Base-by-base conservation (phyloP, 2,888 invertebrate genomes). In the Caenorhabditis sp. region DNA sequence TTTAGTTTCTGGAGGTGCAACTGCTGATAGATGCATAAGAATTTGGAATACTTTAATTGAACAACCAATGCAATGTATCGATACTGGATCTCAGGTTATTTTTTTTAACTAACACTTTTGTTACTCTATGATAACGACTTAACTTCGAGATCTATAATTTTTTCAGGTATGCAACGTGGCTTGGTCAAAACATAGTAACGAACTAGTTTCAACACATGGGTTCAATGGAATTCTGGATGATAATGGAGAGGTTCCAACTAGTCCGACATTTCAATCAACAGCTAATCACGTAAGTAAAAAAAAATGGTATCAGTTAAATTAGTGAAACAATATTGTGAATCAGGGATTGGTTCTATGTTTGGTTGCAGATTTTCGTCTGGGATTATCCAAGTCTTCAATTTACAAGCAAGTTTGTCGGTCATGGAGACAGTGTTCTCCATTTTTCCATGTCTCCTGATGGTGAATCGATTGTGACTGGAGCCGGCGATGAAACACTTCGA, bases 11-110 rank as follows among this genome's bases (percentile, higher is more conserved):
- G 97, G 97, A 56, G 97, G 97, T n/a, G 97, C 97, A n/a, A 97
- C 97, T 0, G 97, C 97, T 0, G 97, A 97, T 90, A 43, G 77
- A 27, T 79, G 80, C 63, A 60, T 81, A 25, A 80, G 86, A 26
- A 97, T 97, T 90, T 97, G 97, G 97, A 97, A 97, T 90, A 97
- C 97, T 0, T 90, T 97, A 76, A 97, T 97, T 0, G 95, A 95
- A 10, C 97, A 97, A 89, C 95, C 97, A 1, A 94, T 97, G 94
- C 97, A 97, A 89, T 95, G 94, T 88, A 94, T 97, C 27, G 97
- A 97, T 88, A 97, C 97, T 12, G 95, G 96, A 17, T 95, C 95
- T 0, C 96, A 97, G 91, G 96, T 97, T 31, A 96, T 89, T 31
- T 50, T 50, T 50, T 50, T 50, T 14, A n/a, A n/a, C n/a, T n/a